phyloP scores from a whole-genome alignment of 2,113 vertebrate genomes.

The Polypterus senegalus region DNA sequence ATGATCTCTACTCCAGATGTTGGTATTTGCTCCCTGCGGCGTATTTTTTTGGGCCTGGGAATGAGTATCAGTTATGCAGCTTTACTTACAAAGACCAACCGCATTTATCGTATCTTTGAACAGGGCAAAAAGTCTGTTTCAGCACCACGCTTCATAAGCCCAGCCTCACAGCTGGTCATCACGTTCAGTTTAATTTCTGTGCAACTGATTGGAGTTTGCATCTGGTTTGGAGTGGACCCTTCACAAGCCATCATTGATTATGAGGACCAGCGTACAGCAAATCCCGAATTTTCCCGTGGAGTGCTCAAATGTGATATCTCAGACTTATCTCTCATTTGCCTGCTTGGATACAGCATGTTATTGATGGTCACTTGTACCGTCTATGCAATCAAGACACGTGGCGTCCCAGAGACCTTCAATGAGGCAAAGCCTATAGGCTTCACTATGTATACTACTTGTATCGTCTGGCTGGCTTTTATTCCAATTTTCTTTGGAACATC shows the following conservation, averaged over 20 bases:
- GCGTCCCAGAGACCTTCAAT: slow-evolving; percentile 91
- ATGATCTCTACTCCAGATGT: slow-evolving; percentile 82
- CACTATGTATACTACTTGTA: slow-evolving; percentile 97
- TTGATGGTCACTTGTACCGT: slow-evolving; percentile 96
- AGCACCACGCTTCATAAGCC: slow-evolving; percentile 83
- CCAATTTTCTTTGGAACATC: slow-evolving; percentile 95
- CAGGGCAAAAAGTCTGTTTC: slow-evolving; percentile 91
- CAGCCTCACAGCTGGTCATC: slow-evolving; percentile 85
- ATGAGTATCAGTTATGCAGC: slow-evolving; percentile 95
- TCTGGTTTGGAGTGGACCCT: slow-evolving; percentile 91
- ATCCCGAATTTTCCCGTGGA: slow-evolving; percentile 72
- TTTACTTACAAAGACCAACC: slow-evolving; percentile 91
- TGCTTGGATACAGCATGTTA: slow-evolving; percentile 93
- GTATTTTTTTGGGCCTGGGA: slow-evolving; percentile 84
- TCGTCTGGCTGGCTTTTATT: slow-evolving; percentile 94
- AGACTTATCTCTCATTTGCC: slow-evolving; percentile 90
- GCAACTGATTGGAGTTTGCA: slow-evolving; percentile 83
- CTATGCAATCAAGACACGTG: slow-evolving; percentile 89
- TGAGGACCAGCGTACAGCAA: slow-evolving; percentile 84
- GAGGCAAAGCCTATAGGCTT: slow-evolving; percentile 96
- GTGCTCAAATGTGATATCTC: slow-evolving; percentile 83
- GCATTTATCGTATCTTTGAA: slow-evolving; percentile 95
- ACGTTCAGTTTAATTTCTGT: slow-evolving; percentile 89
- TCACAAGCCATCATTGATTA: slow-evolving; percentile 90
- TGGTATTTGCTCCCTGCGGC: slow-evolving; percentile 73